These are phyloP conservation scores for Sepioteuthis lessoniana DNA, from an alignment of 2,888 invertebrate species.

Conservation along the genomic window DNA sequence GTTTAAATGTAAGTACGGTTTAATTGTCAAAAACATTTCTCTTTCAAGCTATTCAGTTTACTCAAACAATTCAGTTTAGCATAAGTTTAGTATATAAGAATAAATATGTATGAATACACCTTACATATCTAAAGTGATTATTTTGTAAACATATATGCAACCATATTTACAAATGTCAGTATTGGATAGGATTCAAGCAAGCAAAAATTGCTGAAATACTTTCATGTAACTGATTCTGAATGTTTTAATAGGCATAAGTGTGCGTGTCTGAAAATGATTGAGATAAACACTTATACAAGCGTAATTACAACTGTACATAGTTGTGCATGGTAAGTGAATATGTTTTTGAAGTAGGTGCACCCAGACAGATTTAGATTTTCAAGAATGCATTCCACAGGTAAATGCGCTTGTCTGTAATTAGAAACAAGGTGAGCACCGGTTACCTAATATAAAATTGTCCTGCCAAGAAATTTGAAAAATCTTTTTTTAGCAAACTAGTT, in stretches of 20 bases:
- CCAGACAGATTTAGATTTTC: slow-evolving; percentile 6
- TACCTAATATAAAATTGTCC: too few species aligned
- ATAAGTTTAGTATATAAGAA: neutral
- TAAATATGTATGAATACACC: neutral
- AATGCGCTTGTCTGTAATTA: neutral
- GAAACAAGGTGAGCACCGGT: too few species aligned
- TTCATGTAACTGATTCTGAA: neutral
- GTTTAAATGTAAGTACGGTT: too few species aligned
- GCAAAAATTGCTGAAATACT: neutral
- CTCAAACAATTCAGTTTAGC: too few species aligned
- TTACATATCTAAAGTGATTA: neutral
- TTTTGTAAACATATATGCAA: neutral
- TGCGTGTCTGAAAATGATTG: neutral
- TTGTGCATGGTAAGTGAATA: neutral
- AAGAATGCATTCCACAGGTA: neutral
- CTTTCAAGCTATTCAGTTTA: too few species aligned
- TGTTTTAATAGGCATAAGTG: neutral
- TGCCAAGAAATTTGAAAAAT: too few species aligned
- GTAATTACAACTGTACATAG: neutral
- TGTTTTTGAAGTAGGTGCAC: neutral
- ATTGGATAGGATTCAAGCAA: neutral
- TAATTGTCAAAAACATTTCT: too few species aligned
- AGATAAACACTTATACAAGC: slow-evolving; percentile 6
- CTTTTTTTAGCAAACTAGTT: too few species aligned
- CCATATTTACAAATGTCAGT: neutral